These are phyloP conservation scores for Carcina quercana DNA, from an alignment of 2,888 invertebrate species.

Conservation along the genomic window DNA sequence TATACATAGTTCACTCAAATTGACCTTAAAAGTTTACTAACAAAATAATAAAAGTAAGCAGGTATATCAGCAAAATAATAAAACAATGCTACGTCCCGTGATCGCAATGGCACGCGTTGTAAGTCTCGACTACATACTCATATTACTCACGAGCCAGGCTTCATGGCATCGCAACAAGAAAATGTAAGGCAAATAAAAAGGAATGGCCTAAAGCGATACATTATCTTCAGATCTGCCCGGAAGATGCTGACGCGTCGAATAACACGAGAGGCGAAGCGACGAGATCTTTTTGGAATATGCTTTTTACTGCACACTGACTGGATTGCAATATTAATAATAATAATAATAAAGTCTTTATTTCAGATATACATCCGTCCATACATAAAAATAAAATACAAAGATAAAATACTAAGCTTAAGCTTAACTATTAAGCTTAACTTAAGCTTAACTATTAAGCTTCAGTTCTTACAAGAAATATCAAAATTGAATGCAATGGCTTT, in stretches of 20 bases:
- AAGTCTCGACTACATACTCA: slow-evolving; percentile 44
- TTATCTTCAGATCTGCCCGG: slow-evolving; percentile 41
- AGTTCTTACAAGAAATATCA: too few species aligned
- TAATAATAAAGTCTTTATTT: too few species aligned
- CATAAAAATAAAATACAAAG: too few species aligned
- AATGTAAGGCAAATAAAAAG: slow-evolving; percentile 42
- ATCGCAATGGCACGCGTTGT: slow-evolving; percentile 30
- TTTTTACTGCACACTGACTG: too few species aligned
- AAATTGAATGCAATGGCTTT: too few species aligned
- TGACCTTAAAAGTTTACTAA: too few species aligned
- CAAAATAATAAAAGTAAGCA: slow-evolving; percentile 1
- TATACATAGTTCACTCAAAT: too few species aligned
- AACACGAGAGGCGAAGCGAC: slow-evolving; percentile 28
- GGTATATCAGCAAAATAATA: slow-evolving; percentile 28
- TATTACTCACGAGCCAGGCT: slow-evolving; percentile 27
- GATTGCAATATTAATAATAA: too few species aligned
- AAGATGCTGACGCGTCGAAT: slow-evolving; percentile 41
- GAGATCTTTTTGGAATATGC: slow-evolving; percentile 18
- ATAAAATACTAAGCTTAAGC: too few species aligned
- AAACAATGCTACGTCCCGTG: slow-evolving; percentile 39
- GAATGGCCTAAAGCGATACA: slow-evolving; percentile 36
- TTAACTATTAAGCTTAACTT: too few species aligned
- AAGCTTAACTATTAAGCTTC: too few species aligned
- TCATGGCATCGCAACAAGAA: slow-evolving; percentile 43
- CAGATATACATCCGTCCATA: too few species aligned